Evolutionary conservation across 2,113 vertebrate species (phyloP).

Genomic region (Equus przewalskii): DNA sequence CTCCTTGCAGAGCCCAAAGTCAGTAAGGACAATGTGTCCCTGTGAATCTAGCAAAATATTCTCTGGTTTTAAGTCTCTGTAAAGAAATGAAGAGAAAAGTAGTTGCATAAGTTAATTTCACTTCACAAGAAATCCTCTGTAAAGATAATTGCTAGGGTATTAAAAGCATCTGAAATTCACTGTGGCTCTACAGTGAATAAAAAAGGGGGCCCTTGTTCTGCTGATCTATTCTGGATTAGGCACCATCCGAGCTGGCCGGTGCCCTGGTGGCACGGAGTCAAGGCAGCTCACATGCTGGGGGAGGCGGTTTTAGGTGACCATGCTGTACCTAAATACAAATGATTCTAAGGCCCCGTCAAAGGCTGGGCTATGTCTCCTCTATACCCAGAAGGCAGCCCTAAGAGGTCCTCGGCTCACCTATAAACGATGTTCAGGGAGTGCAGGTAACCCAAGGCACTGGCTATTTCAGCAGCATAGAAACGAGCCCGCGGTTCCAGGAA

Average conservation of each 20-base stretch:
- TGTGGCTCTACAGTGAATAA: not conserved
- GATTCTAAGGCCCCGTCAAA: not conserved
- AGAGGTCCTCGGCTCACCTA: conserved; percentile 85
- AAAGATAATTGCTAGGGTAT: not conserved
- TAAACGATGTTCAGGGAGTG: conserved; percentile 99
- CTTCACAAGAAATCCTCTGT: not conserved
- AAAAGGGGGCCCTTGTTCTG: conserved; percentile 63
- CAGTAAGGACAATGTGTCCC: conserved; percentile 98
- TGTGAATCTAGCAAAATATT: conserved; percentile 98
- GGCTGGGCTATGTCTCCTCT: not conserved
- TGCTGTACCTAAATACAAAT: not conserved
- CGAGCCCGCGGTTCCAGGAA: conserved; percentile 97
- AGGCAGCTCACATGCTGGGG: not conserved
- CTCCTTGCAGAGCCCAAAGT: conserved; percentile 99
- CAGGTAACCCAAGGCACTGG: conserved; percentile 97
- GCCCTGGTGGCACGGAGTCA: conserved; percentile 31
- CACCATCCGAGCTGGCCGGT: not conserved
- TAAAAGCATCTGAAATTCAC: conserved; percentile 9
- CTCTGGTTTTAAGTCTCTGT: conserved; percentile 97
- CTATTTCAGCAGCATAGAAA: conserved; percentile 98
- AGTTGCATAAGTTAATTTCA: not conserved
- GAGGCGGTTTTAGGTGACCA: not conserved
- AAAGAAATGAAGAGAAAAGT: conserved; percentile 49
- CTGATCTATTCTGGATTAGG: conserved; percentile 54
- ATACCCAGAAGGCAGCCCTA: not conserved